These are phyloP conservation scores for Tyrannus savana DNA, from an alignment of 2,113 vertebrate genomes.

Conservation along the genomic window DNA sequence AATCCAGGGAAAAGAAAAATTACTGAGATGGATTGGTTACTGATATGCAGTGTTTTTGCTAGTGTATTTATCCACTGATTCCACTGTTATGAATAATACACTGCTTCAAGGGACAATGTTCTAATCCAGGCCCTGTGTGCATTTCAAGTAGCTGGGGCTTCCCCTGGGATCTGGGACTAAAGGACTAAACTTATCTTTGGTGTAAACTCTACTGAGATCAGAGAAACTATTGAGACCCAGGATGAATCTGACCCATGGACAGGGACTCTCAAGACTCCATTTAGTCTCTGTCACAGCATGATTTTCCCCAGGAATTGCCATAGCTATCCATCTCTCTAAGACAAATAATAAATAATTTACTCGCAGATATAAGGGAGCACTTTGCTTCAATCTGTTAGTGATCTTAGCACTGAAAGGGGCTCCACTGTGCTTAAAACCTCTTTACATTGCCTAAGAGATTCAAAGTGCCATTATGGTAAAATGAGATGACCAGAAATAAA, in stretches of 20 bases:
- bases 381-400: conserved; percentile 54
- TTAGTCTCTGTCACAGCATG: conserved; percentile 20
- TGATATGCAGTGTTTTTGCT: not conserved
- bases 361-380: conserved; percentile 15
- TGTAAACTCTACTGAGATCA: conserved; percentile 12
- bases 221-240: not conserved
- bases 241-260: conserved; percentile 9
- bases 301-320: conserved; percentile 47
- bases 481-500: not conserved
- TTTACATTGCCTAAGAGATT: conserved; percentile 7
- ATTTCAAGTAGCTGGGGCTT: conserved; percentile 23
- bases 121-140: conserved; percentile 13
- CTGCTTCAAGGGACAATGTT: conserved; percentile 20
- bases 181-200: conserved; percentile 9
- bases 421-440: not conserved
- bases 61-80: not conserved
- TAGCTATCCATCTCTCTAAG: conserved; percentile 50
- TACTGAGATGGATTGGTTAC: not conserved
- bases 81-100: conserved; percentile 54
- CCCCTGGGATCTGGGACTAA: conserved; percentile 32
- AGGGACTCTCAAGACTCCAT: conserved; percentile 12
- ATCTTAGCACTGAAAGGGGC: conserved; percentile 24
- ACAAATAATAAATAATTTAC: conserved; percentile 66
- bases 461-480: conserved; percentile 14
- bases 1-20: not conserved